phyloP scores from a whole-genome alignment of 2,888 invertebrate genomes.

The Lithophane ornitopus region DNA sequence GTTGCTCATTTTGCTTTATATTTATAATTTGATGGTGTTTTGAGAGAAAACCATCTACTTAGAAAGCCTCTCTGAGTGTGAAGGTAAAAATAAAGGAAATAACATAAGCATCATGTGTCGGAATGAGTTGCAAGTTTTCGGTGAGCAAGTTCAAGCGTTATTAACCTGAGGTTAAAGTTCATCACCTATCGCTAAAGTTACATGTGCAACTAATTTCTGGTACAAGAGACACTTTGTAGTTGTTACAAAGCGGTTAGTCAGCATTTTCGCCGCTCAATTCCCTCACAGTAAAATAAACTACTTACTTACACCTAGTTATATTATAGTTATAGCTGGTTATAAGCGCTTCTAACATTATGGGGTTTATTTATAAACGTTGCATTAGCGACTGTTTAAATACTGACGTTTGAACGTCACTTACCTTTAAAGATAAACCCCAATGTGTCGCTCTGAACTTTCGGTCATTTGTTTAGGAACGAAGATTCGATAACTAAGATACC shows the following conservation, averaged over 20 bases:
- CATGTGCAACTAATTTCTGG: constrained; percentile 8
- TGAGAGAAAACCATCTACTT: constrained; percentile 40
- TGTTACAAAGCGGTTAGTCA: constrained; percentile 20
- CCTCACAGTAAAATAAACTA: background rate
- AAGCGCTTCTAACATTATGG: background rate
- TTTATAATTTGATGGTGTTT: constrained; percentile 55
- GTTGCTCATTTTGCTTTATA: constrained; percentile 47
- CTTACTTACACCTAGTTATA: no score
- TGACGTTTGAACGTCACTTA: no score
- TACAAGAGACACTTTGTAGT: background rate
- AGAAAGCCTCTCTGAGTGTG: constrained; percentile 31
- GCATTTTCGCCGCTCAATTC: constrained; percentile 31
- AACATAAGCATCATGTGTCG: constrained; percentile 5
- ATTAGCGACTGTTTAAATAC: no score
- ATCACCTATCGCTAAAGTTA: constrained; percentile 4
- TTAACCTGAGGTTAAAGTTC: constrained; percentile 38
- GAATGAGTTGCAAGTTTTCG: constrained; percentile 42
- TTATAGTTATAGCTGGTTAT: no score
- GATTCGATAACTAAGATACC: background rate
- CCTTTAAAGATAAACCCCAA: no score
- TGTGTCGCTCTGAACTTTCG: background rate
- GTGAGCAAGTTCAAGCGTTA: constrained; percentile 27
- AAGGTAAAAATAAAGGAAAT: constrained; percentile 27
- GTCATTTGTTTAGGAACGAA: background rate
- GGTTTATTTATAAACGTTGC: no score